phyloP scores from a whole-genome alignment of 2,113 vertebrate species.

The Aptenodytes forsteri region DNA sequence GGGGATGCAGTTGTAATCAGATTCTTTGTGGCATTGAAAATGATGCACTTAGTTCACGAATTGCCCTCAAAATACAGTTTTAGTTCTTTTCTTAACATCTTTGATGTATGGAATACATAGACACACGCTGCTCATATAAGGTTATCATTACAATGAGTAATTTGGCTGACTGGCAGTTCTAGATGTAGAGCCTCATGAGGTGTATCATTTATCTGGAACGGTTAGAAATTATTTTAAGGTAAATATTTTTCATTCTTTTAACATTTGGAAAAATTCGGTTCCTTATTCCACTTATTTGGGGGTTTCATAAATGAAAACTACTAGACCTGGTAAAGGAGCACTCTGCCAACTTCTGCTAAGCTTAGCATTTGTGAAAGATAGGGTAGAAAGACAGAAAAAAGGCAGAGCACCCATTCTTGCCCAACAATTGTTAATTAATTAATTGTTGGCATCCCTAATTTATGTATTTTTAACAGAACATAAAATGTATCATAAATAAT shows the following conservation, averaged over 20 bases:
- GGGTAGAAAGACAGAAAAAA: not conserved
- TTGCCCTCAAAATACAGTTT: constrained; percentile 65
- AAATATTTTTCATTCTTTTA: constrained; percentile 43
- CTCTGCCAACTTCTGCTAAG: not conserved
- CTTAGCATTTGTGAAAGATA: not conserved
- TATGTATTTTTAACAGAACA: constrained; percentile 37
- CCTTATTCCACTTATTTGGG: constrained; percentile 15
- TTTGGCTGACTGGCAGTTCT: constrained; percentile 55
- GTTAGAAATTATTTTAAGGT: constrained; percentile 58
- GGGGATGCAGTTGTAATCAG: constrained; percentile 55
- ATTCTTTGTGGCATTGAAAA: constrained; percentile 64
- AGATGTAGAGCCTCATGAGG: constrained; percentile 19
- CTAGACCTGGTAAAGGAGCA: not conserved
- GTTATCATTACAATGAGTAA: constrained; percentile 35
- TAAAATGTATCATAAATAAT: not conserved
- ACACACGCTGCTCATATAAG: constrained; percentile 35
- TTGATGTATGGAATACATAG: constrained; percentile 59
- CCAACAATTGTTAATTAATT: constrained; percentile 9
- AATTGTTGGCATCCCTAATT: not conserved
- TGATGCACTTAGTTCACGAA: constrained; percentile 59
- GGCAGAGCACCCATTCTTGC: not conserved
- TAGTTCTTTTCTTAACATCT: constrained; percentile 58
- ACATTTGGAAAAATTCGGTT: constrained; percentile 16
- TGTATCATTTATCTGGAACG: constrained; percentile 28
- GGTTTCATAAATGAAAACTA: constrained; percentile 5